Percentiles rank a stretch among this genome's conserved stretches.
These are phyloP conservation scores for Bettongia penicillata DNA, from an alignment of 2,113 vertebrate species.

Conservation along the genomic window DNA sequence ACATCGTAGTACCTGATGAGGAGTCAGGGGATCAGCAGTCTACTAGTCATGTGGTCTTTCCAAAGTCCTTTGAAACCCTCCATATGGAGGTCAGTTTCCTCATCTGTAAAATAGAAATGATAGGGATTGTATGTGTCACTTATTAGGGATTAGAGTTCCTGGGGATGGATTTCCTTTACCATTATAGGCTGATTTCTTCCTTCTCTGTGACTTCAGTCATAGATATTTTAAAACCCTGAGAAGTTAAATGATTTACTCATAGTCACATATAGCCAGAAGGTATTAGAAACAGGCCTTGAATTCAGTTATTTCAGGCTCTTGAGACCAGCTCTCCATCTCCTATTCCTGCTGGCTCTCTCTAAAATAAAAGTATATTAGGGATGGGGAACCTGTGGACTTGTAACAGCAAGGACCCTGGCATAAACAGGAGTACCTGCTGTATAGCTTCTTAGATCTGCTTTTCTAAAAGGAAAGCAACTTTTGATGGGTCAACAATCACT, in stretches of 20 bases:
- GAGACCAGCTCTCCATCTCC: background rate
- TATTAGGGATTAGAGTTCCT: background rate
- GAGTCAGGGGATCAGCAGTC: background rate
- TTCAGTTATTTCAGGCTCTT: background rate
- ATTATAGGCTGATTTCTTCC: background rate
- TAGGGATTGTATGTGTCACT: background rate
- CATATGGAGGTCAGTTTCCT: background rate
- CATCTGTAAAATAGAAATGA: background rate
- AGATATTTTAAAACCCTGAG: background rate
- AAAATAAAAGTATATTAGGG: background rate
- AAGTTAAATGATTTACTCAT: background rate
- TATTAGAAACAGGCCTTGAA: background rate
- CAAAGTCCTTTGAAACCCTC: background rate
- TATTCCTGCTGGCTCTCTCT: background rate
- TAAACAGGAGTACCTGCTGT: too few relatives aligned
- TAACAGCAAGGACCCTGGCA: too few relatives aligned
- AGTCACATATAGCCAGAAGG: background rate
- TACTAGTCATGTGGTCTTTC: background rate
- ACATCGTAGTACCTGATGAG: background rate
- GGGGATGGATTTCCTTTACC: background rate
- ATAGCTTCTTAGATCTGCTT: too few relatives aligned
- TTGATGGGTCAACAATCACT: too few relatives aligned
- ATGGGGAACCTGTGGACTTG: too few relatives aligned
- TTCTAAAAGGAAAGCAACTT: too few relatives aligned
- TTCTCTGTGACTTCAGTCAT: background rate